Conservation (phyloP, 2,797 vertebrate species). For the Peromyscus melanophrys region DNA sequence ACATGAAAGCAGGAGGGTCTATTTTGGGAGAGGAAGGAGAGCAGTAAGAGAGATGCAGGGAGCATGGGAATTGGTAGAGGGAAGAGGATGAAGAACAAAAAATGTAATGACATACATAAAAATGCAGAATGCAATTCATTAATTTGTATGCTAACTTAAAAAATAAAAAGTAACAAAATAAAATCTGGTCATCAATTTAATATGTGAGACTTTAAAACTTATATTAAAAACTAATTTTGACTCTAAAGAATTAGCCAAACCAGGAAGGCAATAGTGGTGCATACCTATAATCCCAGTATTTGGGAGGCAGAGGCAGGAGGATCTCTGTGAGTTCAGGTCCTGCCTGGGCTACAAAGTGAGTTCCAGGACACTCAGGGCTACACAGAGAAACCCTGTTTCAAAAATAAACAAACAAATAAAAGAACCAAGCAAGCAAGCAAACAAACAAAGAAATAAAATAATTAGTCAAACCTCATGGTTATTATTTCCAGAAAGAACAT, state of each 20-base stretch:
- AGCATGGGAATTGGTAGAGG: background rate
- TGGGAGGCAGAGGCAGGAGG: background rate
- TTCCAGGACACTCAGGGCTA: background rate
- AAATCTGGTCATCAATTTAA: background rate
- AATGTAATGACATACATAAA: background rate
- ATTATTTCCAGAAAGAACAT: background rate
- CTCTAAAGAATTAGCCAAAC: background rate
- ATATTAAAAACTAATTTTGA: background rate
- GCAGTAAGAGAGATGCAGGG: background rate
- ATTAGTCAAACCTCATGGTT: background rate
- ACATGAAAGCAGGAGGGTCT: background rate
- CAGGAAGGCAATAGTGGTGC: background rate
- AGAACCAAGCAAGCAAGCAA: background rate
- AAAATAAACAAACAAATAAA: too few species aligned
- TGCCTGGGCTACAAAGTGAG: background rate
- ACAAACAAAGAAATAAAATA: background rate
- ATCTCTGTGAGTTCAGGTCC: background rate
- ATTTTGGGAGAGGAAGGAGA: background rate
- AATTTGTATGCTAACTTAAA: background rate
- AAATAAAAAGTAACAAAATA: background rate
- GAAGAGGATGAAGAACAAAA: background rate
- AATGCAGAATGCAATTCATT: background rate
- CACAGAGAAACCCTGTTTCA: too few species aligned
- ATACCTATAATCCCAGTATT: background rate
- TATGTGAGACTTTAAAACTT: background rate